Conservation (phyloP, 1,140 invertebrate genomes). For the Zaprionus taronus region DNA sequence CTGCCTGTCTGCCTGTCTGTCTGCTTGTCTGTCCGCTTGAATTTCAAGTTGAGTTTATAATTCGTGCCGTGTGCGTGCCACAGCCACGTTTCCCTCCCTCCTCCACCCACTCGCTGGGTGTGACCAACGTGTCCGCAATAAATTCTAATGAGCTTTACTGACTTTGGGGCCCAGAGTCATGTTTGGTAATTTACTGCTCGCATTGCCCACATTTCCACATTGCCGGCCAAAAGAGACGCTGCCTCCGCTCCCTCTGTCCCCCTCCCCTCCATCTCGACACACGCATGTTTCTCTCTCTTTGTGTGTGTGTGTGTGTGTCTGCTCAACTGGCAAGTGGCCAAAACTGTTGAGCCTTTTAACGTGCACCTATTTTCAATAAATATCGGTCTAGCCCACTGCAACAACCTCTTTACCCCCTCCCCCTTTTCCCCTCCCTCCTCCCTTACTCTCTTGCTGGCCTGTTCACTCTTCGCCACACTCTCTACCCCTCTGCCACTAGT, state of each 20-base stretch:
- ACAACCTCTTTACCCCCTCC: too few relatives aligned
- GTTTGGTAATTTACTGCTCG: constrained; percentile 67
- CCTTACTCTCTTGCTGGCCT: background rate
- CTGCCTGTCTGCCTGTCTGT: too few relatives aligned
- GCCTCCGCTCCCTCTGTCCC: too few relatives aligned
- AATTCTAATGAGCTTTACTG: constrained; percentile 77
- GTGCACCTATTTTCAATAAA: constrained; percentile 38
- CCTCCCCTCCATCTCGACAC: background rate
- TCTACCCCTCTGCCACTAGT: background rate
- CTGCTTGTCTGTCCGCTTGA: constrained; percentile 13
- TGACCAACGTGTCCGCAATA: constrained; percentile 78
- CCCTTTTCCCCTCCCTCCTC: background rate
- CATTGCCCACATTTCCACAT: constrained; percentile 46
- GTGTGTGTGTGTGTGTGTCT: background rate
- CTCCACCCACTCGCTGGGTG: constrained; percentile 49
- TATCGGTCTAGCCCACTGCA: constrained; percentile 6
- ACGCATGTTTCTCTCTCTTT: constrained; percentile 1
- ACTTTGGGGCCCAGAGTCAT: constrained; percentile 60
- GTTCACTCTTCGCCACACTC: background rate
- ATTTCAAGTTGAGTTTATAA: constrained; percentile 47
- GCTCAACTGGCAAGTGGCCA: constrained; percentile 29
- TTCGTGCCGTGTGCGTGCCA: constrained; percentile 27
- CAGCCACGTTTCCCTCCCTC: background rate
- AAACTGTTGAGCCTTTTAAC: constrained; percentile 29
- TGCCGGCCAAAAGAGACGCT: background rate